Evolutionary conservation across 2,797 vertebrate species (phyloP).

Genomic region (Hirundo rustica): DNA sequence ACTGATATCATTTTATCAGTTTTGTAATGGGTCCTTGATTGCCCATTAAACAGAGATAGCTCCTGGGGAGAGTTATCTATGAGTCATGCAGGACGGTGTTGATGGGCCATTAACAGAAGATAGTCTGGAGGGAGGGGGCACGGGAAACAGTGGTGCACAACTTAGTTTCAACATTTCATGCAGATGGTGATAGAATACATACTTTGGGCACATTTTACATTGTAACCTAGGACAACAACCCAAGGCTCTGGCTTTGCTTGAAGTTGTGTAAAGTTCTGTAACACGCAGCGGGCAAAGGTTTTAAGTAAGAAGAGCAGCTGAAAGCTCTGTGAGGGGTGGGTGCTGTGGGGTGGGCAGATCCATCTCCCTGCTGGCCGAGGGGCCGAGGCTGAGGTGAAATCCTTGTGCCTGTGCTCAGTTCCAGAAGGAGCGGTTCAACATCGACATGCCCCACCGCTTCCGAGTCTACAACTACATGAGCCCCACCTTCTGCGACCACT

Average conservation of each 20-base stretch:
- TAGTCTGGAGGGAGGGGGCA: no score
- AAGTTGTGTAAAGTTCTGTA: background rate
- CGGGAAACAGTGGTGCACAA: no score
- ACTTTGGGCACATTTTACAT: no score
- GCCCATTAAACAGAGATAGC: no score
- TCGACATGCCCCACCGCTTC: constrained; percentile 98
- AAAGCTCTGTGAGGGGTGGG: background rate
- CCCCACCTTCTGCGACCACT: constrained; percentile 98
- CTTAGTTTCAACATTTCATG: no score
- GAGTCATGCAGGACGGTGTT: no score
- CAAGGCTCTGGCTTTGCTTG: background rate
- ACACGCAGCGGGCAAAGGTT: background rate
- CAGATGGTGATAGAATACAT: no score
- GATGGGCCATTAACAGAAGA: no score
- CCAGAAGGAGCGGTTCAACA: constrained; percentile 97
- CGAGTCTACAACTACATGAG: constrained; percentile 94
- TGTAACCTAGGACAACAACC: no score
- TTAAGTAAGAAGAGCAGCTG: background rate
- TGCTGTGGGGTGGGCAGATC: background rate
- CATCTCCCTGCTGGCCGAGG: background rate
- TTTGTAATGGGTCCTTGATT: no score
- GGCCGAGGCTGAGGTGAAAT: background rate
- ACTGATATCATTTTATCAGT: no score
- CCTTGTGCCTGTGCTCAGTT: constrained; percentile 77
- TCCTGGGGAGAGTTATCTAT: no score